Percentiles rank a stretch among this genome's conserved stretches.
Conservation (phyloP, 1,140 invertebrate genomes). For the Atopsyche davidsoni region DNA sequence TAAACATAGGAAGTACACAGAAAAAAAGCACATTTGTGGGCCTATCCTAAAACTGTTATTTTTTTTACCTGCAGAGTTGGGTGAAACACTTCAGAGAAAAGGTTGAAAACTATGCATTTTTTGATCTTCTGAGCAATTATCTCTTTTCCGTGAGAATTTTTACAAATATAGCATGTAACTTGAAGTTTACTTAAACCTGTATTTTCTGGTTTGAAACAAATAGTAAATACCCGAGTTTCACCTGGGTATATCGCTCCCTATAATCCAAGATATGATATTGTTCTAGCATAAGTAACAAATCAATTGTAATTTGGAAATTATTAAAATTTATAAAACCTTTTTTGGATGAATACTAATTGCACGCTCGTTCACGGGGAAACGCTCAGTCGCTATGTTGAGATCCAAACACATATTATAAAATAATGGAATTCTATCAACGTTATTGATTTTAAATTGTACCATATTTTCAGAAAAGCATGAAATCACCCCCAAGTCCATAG, state of each 20-base stretch:
- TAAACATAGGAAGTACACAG: background rate
- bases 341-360: too few species aligned
- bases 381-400: too few species aligned
- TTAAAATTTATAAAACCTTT: too few species aligned
- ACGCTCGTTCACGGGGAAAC: too few species aligned
- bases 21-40: background rate
- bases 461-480: too few species aligned
- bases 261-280: too few species aligned
- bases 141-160: background rate
- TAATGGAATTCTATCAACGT: too few species aligned
- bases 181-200: conserved; percentile 3
- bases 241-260: conserved; percentile 6
- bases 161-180: conserved; percentile 6
- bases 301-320: too few species aligned
- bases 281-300: too few species aligned
- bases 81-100: conserved; percentile 44
- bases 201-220: conserved; percentile 1
- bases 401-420: too few species aligned
- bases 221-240: conserved; percentile 4
- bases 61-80: conserved; percentile 39
- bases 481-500: conserved; percentile 5
- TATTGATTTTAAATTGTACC: too few species aligned
- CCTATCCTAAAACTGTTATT: background rate
- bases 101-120: conserved; percentile 32
- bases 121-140: background rate